A percentile compares a stretch with the other conserved stretches of the same genome.
Evolutionary conservation across 2,113 vertebrate genomes (phyloP).

Genomic region (mouse (Mus musculus)): DNA sequence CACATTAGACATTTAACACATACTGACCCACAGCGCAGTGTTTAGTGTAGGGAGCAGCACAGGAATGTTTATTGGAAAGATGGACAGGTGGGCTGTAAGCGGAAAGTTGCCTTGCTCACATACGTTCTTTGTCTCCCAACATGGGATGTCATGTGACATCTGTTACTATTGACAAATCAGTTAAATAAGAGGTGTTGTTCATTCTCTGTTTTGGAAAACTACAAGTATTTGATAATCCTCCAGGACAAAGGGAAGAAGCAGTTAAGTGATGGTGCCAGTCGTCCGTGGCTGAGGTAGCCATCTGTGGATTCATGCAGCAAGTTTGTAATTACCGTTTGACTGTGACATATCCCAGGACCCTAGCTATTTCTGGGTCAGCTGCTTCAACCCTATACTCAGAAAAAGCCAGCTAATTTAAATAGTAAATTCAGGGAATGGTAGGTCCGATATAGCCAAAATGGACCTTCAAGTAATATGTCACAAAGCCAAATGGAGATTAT

Average conservation of each 20-base stretch:
- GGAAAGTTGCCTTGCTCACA: not conserved
- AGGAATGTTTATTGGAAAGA: slow-evolving; percentile 6
- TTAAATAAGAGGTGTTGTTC: not conserved
- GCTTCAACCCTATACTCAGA: slow-evolving; percentile 57
- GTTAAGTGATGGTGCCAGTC: slow-evolving; percentile 32
- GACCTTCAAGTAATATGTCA: not conserved
- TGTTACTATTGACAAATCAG: slow-evolving; percentile 8
- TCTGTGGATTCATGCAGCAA: slow-evolving; percentile 40
- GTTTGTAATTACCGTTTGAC: slow-evolving; percentile 53
- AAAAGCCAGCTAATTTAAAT: slow-evolving; percentile 59
- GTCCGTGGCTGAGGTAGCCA: slow-evolving; percentile 4
- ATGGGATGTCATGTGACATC: not conserved
- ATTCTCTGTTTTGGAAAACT: slow-evolving; percentile 49
- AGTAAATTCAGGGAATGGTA: slow-evolving; percentile 44
- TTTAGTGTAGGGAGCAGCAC: not conserved
- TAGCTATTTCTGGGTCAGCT: slow-evolving; percentile 62
- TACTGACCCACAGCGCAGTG: not conserved
- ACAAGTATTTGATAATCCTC: slow-evolving; percentile 52
- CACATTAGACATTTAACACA: not conserved
- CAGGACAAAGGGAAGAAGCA: slow-evolving; percentile 16
- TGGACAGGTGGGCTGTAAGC: not conserved
- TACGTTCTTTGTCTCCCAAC: not conserved
- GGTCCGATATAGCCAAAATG: slow-evolving; percentile 15
- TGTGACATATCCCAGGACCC: not conserved
- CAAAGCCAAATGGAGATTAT: slow-evolving; percentile 66